These are phyloP conservation scores for Alligator mississippiensis DNA, from an alignment of 2,113 vertebrate species.

Conservation along the genomic window DNA sequence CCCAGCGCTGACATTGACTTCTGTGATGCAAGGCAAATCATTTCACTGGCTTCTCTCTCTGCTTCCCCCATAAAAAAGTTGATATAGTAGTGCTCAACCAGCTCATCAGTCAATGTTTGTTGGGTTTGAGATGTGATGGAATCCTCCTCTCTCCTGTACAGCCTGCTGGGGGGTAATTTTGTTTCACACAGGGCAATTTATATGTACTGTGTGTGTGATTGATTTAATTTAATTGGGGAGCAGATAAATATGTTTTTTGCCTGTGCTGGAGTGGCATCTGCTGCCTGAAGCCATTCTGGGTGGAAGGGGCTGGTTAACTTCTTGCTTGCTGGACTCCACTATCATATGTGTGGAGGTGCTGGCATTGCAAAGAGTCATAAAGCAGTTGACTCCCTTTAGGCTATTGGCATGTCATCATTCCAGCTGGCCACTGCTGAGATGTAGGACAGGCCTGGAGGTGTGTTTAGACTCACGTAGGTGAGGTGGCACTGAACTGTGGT, in stretches of 20 bases:
- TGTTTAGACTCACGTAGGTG: neutral
- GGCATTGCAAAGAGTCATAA: neutral
- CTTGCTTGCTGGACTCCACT: neutral
- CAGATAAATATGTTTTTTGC: neutral
- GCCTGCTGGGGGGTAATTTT: neutral
- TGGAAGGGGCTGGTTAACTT: neutral
- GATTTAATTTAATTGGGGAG: neutral
- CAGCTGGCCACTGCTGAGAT: neutral
- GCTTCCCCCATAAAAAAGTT: neutral
- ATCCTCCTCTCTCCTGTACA: neutral
- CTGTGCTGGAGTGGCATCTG: neutral
- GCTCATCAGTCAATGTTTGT: neutral
- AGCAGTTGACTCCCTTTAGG: neutral
- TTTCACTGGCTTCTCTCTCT: neutral
- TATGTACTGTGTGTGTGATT: neutral
- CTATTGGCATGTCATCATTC: neutral
- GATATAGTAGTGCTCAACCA: neutral
- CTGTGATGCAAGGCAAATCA: neutral
- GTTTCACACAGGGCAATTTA: neutral
- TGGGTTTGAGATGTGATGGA: neutral
- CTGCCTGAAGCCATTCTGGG: neutral
- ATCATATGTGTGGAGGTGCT: fast-evolving
- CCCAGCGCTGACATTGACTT: neutral
- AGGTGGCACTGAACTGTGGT: fast-evolving
- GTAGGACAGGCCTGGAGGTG: neutral